phyloP scores from a whole-genome alignment of 2,888 invertebrate species.

The Hemaris fuciformis region DNA sequence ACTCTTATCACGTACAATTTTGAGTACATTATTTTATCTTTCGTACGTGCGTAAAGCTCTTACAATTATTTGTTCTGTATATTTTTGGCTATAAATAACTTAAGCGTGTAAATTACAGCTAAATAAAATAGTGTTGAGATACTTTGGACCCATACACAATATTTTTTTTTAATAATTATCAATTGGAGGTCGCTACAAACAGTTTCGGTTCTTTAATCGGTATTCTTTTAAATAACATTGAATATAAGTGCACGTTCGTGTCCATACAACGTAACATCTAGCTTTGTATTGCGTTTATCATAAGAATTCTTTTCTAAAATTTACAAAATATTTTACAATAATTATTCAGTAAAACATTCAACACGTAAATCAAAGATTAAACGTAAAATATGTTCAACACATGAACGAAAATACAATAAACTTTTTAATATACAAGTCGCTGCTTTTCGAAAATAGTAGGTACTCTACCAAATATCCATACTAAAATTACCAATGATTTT shows the following conservation, averaged over 20 bases:
- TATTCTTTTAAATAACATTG: not conserved
- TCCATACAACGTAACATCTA: not conserved
- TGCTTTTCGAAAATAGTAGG: not conserved
- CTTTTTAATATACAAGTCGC: not conserved
- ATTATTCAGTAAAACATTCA: not conserved
- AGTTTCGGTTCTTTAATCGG: not conserved
- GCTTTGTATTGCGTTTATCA: not conserved
- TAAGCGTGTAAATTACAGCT: no score
- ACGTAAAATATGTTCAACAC: not conserved
- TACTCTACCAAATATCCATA: no score
- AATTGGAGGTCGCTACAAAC: not conserved
- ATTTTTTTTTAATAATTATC: not conserved
- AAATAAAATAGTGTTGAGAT: no score
- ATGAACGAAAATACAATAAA: not conserved
- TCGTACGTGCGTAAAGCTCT: no score
- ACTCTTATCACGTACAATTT: no score
- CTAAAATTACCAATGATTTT: no score
- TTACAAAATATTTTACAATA: not conserved
- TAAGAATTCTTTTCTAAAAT: not conserved
- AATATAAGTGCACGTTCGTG: not conserved
- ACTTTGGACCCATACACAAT: no score
- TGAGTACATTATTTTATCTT: no score
- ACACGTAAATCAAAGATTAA: constrained; percentile 1
- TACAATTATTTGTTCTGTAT: no score
- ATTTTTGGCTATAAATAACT: no score